Evolutionary conservation across 2,888 invertebrate genomes (phyloP).

Genomic region (Sphaerophoria taeniata): DNA sequence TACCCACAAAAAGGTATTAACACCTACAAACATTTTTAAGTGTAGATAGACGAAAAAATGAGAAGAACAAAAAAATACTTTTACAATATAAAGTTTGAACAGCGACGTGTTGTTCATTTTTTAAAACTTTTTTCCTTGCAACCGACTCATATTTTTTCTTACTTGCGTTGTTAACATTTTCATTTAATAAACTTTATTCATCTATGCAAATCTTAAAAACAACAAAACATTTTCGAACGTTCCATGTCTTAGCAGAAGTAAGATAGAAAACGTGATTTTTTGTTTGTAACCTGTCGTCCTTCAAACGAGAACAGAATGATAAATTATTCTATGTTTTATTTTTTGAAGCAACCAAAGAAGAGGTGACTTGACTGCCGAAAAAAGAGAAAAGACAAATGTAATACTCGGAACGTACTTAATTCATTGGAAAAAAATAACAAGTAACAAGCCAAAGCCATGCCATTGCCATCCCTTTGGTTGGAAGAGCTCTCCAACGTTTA

Average conservation of each 20-base stretch:
- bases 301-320: slow-evolving; percentile 72
- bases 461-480: slow-evolving; percentile 32
- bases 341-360: slow-evolving; percentile 30
- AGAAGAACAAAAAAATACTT: slow-evolving; percentile 15
- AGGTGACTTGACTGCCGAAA: slow-evolving; percentile 30
- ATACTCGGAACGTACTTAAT: slow-evolving; percentile 69
- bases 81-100: slow-evolving; percentile 46
- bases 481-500: slow-evolving; percentile 19
- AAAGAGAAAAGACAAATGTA: slow-evolving; percentile 45
- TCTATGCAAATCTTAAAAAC: slow-evolving; percentile 72
- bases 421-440: slow-evolving; percentile 74
- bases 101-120: slow-evolving; percentile 62
- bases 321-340: slow-evolving; percentile 58
- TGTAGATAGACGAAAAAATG: slow-evolving; percentile 26
- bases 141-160: not conserved
- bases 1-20: slow-evolving; percentile 73
- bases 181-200: slow-evolving; percentile 74
- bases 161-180: slow-evolving; percentile 66
- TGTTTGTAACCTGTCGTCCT: slow-evolving; percentile 73
- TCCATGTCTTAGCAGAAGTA: slow-evolving; percentile 59
- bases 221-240: slow-evolving; percentile 37
- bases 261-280: slow-evolving; percentile 74
- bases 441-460: too few relatives aligned
- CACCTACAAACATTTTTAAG: slow-evolving; percentile 69
- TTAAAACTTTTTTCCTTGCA: slow-evolving; percentile 8